phyloP scores from a whole-genome alignment of 2,888 invertebrate species.

The Melanophora roralis region DNA sequence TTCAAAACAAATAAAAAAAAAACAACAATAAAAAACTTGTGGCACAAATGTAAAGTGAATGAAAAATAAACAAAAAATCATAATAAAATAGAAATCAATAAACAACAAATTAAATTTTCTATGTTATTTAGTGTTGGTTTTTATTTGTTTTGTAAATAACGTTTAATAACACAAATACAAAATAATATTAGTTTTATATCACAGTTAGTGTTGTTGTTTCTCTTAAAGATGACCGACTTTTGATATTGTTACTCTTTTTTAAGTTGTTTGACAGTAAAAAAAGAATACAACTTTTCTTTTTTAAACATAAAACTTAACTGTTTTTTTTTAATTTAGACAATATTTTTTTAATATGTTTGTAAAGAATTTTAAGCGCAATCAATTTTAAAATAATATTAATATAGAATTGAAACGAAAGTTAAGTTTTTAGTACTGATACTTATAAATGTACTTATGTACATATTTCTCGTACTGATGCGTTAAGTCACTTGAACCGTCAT shows the following conservation, averaged over 20 bases:
- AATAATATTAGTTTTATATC: neutral
- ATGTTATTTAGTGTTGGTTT: constrained; percentile 2
- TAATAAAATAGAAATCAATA: neutral
- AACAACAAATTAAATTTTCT: constrained; percentile 46
- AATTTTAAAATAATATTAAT: no score
- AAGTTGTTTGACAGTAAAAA: neutral
- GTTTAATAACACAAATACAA: neutral
- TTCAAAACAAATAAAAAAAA: neutral
- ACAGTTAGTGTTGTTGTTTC: constrained; percentile 9
- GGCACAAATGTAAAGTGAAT: neutral
- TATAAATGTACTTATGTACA: no score
- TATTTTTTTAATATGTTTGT: neutral
- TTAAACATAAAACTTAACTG: neutral
- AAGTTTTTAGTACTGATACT: no score
- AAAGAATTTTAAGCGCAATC: constrained; percentile 31
- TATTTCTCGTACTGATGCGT: constrained; percentile 62
- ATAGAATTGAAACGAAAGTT: neutral
- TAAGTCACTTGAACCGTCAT: constrained; percentile 70
- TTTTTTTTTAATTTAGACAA: neutral
- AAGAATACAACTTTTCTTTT: neutral
- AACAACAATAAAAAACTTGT: neutral
- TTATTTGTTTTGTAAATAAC: constrained; percentile 17
- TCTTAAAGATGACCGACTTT: constrained; percentile 10
- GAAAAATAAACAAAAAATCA: neutral
- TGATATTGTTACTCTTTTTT: neutral